Evolutionary conservation across 2,888 invertebrate species (phyloP).

Genomic region (Lepidochrysops patricia): DNA sequence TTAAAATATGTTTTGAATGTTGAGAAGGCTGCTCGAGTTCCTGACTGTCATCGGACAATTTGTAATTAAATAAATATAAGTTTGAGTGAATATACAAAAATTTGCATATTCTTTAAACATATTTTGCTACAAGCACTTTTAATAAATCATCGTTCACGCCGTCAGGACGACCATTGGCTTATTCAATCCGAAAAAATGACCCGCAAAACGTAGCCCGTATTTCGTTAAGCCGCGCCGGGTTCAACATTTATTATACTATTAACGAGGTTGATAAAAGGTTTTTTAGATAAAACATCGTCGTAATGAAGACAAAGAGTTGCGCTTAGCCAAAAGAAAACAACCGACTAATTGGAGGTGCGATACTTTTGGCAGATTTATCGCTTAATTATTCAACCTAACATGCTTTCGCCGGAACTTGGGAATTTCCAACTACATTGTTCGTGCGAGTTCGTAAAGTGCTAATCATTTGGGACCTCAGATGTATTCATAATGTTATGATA

Average conservation of each 20-base stretch:
- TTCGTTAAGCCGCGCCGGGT: not conserved
- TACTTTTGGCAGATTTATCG: conserved; percentile 51
- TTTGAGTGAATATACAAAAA: too few species aligned
- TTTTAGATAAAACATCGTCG: conserved; percentile 37
- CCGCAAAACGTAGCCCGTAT: not conserved
- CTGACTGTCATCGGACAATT: too few species aligned
- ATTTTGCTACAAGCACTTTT: not conserved
- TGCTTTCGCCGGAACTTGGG: conserved; percentile 26
- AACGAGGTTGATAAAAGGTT: conserved; percentile 12
- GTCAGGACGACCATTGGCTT: not conserved
- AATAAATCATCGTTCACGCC: not conserved
- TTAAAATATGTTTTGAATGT: not conserved
- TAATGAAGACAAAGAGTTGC: conserved; percentile 61
- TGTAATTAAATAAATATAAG: too few species aligned
- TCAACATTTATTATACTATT: conserved; percentile 12
- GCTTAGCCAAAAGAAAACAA: conserved; percentile 47
- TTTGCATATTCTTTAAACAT: not conserved
- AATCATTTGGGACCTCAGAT: conserved; percentile 21
- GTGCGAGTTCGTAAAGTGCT: conserved; percentile 22
- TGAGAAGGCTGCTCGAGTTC: not conserved
- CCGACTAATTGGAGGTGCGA: conserved; percentile 42
- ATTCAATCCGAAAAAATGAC: conserved; percentile 11
- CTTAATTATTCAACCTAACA: conserved; percentile 50
- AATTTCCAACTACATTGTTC: conserved; percentile 31
- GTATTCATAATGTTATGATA: not conserved